Conservation (phyloP, 2,888 invertebrate species). For the Drosophila multiciliata region DNA sequence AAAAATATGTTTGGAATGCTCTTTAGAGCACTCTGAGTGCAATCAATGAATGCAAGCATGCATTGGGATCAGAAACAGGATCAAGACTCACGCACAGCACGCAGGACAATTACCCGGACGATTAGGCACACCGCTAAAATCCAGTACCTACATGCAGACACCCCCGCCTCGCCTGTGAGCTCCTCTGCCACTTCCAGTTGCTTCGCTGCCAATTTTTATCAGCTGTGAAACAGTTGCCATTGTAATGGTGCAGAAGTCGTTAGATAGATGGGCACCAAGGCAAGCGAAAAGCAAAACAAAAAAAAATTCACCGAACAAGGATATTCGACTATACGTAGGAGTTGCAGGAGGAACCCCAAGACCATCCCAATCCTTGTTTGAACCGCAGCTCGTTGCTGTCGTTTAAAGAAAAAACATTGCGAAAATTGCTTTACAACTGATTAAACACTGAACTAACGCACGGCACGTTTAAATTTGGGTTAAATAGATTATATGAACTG, state of each 20-base stretch:
- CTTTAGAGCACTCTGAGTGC: constrained; percentile 27
- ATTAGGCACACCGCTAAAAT: constrained; percentile 76
- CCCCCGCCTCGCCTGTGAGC: constrained; percentile 24
- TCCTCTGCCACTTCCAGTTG: constrained; percentile 23
- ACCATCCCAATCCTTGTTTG: constrained; percentile 21
- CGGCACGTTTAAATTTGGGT: constrained; percentile 82
- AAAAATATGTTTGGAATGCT: constrained; percentile 44
- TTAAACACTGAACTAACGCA: constrained; percentile 80
- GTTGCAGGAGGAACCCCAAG: constrained; percentile 40
- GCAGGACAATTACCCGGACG: constrained; percentile 83
- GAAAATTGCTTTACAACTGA: constrained; percentile 82
- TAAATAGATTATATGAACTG: constrained; percentile 82
- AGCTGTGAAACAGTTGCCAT: constrained; percentile 83
- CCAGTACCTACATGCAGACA: constrained; percentile 31
- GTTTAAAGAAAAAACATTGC: constrained; percentile 80
- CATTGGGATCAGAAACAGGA: constrained; percentile 18
- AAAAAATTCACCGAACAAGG: constrained; percentile 35
- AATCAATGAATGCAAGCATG: constrained; percentile 17
- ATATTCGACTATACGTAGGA: constrained; percentile 53
- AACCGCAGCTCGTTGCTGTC: constrained; percentile 20
- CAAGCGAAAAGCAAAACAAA: constrained; percentile 15
- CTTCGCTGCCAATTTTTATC: constrained; percentile 79
- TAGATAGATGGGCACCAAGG: constrained; percentile 65
- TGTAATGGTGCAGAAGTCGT: constrained; percentile 76
- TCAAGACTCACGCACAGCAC: constrained; percentile 57